A percentile compares a stretch with the other conserved stretches of the same genome.
phyloP scores from a whole-genome alignment of 2,888 invertebrate genomes.

The Sepiola atlantica region DNA sequence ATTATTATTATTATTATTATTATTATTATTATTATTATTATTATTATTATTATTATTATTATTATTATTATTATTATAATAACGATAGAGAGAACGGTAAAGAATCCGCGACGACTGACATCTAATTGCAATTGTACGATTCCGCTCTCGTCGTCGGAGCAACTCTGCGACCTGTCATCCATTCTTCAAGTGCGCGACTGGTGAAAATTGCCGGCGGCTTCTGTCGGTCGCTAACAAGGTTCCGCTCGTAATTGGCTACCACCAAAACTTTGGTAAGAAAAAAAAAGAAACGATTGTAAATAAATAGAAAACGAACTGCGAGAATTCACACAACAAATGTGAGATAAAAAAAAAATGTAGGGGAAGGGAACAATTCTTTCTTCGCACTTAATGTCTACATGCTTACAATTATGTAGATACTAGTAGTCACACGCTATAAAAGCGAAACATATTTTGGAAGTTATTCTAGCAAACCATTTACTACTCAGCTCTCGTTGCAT shows the following conservation, averaged over 20 bases:
- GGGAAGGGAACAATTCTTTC: too few relatives aligned
- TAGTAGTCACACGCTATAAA: too few relatives aligned
- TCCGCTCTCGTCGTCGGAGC: neutral
- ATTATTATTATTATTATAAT: too few relatives aligned
- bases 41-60: too few relatives aligned
- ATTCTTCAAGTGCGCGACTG: constrained; percentile 32
- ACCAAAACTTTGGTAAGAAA: neutral
- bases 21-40: too few relatives aligned
- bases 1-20: too few relatives aligned
- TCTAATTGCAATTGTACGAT: neutral
- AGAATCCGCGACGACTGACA: neutral
- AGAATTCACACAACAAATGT: constrained; percentile 2
- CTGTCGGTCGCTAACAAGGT: constrained; percentile 21
- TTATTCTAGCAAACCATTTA: too few relatives aligned
- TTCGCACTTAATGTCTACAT: too few relatives aligned
- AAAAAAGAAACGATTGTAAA: neutral
- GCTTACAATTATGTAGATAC: too few relatives aligned
- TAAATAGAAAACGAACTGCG: neutral
- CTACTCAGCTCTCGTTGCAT: too few relatives aligned
- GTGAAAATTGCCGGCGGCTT: neutral
- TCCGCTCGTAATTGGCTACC: constrained; percentile 5
- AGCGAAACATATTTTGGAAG: too few relatives aligned
- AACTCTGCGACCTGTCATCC: neutral
- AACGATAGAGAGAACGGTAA: neutral
- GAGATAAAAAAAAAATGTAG: neutral